phyloP scores from a whole-genome alignment of 2,797 vertebrate genomes.

The Psittacula echo region DNA sequence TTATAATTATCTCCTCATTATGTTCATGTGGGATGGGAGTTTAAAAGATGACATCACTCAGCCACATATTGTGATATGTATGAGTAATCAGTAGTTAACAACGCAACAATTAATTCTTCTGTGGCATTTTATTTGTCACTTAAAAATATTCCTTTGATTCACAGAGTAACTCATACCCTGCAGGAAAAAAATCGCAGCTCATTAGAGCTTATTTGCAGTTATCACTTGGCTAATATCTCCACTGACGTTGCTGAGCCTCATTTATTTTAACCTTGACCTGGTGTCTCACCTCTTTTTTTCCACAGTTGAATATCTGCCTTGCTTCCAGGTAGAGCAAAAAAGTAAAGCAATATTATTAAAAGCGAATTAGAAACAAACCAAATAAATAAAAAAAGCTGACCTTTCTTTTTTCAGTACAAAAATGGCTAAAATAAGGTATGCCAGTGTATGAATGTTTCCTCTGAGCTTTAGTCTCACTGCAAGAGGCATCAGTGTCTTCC shows the following conservation, averaged over 20 bases:
- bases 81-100: slow-evolving; percentile 51
- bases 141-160: slow-evolving; percentile 56
- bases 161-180: slow-evolving; percentile 20
- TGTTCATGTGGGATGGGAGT: slow-evolving; percentile 1
- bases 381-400: background rate
- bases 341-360: background rate
- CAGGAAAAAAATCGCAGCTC: slow-evolving; percentile 13
- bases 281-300: background rate
- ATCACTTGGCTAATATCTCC: background rate
- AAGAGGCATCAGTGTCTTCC: background rate
- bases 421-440: background rate
- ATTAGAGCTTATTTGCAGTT: slow-evolving; percentile 39
- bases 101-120: slow-evolving; percentile 51
- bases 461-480: background rate
- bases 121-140: slow-evolving; percentile 58
- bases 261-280: slow-evolving; percentile 45
- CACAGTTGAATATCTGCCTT: background rate
- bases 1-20: slow-evolving; percentile 40
- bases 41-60: slow-evolving; percentile 38
- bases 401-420: background rate
- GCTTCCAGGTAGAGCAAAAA: background rate
- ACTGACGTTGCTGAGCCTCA: background rate
- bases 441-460: background rate
- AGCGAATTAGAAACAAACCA: background rate
- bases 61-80: slow-evolving; percentile 32